These are phyloP conservation scores for Petaurus breviceps DNA, from an alignment of 2,113 vertebrate genomes.

Conservation along the genomic window DNA sequence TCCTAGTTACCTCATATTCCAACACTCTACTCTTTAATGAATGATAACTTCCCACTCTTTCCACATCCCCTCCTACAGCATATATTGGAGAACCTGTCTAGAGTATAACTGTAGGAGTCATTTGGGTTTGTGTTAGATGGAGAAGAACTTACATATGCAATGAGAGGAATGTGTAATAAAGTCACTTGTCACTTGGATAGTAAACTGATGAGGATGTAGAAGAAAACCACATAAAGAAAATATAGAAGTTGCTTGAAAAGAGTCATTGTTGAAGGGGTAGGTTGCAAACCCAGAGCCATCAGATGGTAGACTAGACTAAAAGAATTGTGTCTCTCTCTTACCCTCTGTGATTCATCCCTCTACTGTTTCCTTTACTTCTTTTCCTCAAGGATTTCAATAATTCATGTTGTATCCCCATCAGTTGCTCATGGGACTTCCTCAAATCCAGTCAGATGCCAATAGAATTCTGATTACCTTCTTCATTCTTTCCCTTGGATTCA, in stretches of 20 bases:
- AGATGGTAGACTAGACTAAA: background rate
- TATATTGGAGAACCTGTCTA: background rate
- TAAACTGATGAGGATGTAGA: background rate
- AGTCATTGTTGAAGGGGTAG: background rate
- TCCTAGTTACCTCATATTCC: fast-evolving
- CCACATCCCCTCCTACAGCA: background rate
- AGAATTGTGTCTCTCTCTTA: background rate
- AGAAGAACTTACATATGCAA: background rate
- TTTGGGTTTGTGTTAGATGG: background rate
- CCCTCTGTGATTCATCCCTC: background rate
- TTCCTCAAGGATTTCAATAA: background rate
- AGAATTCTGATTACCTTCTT: background rate
- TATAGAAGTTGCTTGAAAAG: background rate
- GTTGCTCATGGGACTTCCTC: background rate
- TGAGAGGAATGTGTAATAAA: background rate
- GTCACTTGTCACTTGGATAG: background rate
- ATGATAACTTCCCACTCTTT: background rate
- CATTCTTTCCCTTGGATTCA: background rate
- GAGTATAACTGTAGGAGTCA: background rate
- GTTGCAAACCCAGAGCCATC: background rate
- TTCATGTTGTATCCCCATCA: background rate
- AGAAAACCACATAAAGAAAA: background rate
- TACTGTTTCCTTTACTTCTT: background rate
- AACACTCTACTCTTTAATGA: background rate
- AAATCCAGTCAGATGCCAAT: background rate